Evolutionary conservation across 2,797 vertebrate species (phyloP), one percentile per base, ranked within the genome.

Genomic region (Pangasius macronema): DNA sequence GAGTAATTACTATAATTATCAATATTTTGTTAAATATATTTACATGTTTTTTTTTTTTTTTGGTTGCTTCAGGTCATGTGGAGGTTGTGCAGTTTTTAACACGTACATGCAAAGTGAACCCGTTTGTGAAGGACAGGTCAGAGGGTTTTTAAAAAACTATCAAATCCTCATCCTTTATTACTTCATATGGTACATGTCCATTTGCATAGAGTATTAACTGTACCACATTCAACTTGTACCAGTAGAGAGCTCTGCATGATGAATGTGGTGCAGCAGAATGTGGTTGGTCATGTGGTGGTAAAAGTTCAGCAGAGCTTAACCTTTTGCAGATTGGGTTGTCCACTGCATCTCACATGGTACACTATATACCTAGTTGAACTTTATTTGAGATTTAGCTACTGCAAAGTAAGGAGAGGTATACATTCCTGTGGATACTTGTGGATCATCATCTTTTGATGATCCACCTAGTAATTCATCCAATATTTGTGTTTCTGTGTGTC

Each of bases 51-150:
- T 39, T 73, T 9, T 46, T 46, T 13, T 42, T 67, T 30, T 61
- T 18, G 3, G 82, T 33, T 85, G 6, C 89, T 61, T 87, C 91
- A 97, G 97, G 97, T 91, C 97, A 97, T 70, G 87, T 88, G 10
- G 96, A 97, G 33, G 96, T 96, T n/a, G 96, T 97, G 88, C 94
- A 89, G 75, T 97, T 97, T 91, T 94, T 97, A 14, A 96, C 95
- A 9, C 93, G 96, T 86, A 94, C 94, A 75, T 98, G 97, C 92
- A 96, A 95, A 94, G 96, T 97, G 16, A 95, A 97, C 92, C 96
- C 97, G 9, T 96, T 97, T 86, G 94, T 95, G 75, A 95, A 96
- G 89, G 97, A 98, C 93, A 95, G 97, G 97, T 97, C 91, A 94
- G 93, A 55, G 0, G 33, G 16, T 11, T 73, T 11, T 24, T 33